Evolutionary conservation across 2,888 invertebrate species (phyloP), one percentile per base, ranked within the genome.

Genomic region (Tromatobia lineatoria): DNA sequence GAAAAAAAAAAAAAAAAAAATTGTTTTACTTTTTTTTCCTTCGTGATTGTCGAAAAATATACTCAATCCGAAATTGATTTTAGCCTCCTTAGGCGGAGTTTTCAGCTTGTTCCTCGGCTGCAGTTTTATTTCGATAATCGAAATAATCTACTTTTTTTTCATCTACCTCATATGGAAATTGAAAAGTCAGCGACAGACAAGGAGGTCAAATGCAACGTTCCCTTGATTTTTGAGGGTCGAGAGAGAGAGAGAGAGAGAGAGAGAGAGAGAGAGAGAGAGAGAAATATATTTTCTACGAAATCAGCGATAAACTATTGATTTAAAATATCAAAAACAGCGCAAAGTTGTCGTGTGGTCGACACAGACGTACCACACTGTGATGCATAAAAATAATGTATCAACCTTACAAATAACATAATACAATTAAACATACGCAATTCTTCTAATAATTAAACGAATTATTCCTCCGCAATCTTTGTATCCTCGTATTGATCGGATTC

Each of bases 41-140:
- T 61, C 13, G 4, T 59, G n/a, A 4, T 29, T 29, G 2, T 3
- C 29, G 10, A 1, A 7, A 59, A 20, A 54, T 18, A 25, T 13
- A 25, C 3, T 3, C 3, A 69, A 47, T 50, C 1, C 4, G 8
- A 52, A 42, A 57, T 64, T 83, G 75, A 75, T 94, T 93, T 86
- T 86, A 94, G 94, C 94, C 59, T 94, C 94, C 2, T 91, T 94
- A 78, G 94, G 94, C 47, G 94, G 94, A 73, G 93, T 94, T 7
- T 94, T 94, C 87, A 93, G 94, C 73, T 90, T 94, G 45, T 94
- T 94, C 82, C 86, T 94, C 59, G 94, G 94, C 23, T 94, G 94
- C 88, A 94, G 94, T 87, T 92, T 94, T 80, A 91, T 94, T 54
- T 94, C 93, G 29, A 86, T 94, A 1, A 85, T 93, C 34, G 94